Percentiles rank a stretch among this genome's conserved stretches.
phyloP scores from a whole-genome alignment of 2,888 invertebrate genomes.

The Lithophane leautieri region DNA sequence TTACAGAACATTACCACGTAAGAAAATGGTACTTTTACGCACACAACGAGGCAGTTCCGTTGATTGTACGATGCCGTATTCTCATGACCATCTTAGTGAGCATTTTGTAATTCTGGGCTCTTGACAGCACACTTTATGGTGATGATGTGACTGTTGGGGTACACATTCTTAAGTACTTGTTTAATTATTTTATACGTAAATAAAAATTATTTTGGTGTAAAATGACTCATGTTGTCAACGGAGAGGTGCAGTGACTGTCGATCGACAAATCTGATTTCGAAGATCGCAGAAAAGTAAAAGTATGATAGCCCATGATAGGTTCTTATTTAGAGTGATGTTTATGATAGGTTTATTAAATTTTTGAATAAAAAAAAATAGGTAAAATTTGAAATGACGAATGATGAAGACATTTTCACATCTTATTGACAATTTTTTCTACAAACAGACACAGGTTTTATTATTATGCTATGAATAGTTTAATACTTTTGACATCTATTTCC shows the following conservation, averaged over 20 bases:
- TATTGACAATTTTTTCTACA: background rate
- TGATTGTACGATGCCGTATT: conserved; percentile 71
- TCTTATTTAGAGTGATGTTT: background rate
- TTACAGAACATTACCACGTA: conserved; percentile 74
- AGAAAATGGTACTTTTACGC: conserved; percentile 71
- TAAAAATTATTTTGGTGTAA: background rate
- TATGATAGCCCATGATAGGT: background rate
- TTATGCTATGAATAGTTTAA: too few species aligned
- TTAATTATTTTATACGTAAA: background rate
- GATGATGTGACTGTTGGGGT: conserved; percentile 27
- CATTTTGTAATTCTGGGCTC: conserved; percentile 47
- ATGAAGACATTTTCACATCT: too few species aligned
- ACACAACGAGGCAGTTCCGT: conserved; percentile 71
- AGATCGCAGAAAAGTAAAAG: background rate
- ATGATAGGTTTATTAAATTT: background rate
- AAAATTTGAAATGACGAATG: background rate
- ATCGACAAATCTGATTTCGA: background rate
- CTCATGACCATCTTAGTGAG: conserved; percentile 65
- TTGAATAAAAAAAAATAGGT: too few species aligned
- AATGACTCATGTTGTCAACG: background rate
- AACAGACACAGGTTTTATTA: background rate
- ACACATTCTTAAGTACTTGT: background rate
- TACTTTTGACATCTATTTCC: background rate
- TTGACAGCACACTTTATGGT: conserved; percentile 46
- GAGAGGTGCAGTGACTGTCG: background rate